Conservation (phyloP, 2,888 invertebrate genomes). For the Onchidella celtica region DNA sequence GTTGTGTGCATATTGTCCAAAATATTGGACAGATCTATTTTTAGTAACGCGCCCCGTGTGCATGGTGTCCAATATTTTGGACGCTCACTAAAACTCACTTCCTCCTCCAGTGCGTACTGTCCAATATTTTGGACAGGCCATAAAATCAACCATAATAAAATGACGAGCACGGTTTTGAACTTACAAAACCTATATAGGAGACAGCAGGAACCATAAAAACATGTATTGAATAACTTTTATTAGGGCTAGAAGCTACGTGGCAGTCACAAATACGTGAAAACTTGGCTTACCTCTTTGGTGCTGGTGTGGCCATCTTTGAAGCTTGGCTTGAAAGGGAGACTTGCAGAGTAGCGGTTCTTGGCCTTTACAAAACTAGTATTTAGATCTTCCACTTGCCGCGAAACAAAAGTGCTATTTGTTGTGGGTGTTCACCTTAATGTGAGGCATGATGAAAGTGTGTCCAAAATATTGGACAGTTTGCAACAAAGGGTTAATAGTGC, state of each 20-base stretch:
- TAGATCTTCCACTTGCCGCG: neutral
- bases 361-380: neutral
- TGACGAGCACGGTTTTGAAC: neutral
- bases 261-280: neutral
- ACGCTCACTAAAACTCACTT: neutral
- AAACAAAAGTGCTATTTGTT: neutral
- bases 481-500: constrained; percentile 24
- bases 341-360: neutral
- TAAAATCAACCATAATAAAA: neutral
- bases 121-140: neutral
- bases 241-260: no score
- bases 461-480: constrained; percentile 3
- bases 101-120: neutral
- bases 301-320: constrained; percentile 10
- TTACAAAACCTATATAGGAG: no score
- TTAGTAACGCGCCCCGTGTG: neutral
- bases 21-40: constrained; percentile 10
- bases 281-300: neutral
- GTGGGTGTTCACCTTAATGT: neutral
- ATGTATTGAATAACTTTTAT: no score
- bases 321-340: neutral
- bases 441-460: neutral
- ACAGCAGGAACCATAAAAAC: no score
- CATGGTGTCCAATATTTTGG: neutral
- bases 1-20: constrained; percentile 3